Conservation (phyloP, 2,113 vertebrate species). For the Geococcyx californianus region DNA sequence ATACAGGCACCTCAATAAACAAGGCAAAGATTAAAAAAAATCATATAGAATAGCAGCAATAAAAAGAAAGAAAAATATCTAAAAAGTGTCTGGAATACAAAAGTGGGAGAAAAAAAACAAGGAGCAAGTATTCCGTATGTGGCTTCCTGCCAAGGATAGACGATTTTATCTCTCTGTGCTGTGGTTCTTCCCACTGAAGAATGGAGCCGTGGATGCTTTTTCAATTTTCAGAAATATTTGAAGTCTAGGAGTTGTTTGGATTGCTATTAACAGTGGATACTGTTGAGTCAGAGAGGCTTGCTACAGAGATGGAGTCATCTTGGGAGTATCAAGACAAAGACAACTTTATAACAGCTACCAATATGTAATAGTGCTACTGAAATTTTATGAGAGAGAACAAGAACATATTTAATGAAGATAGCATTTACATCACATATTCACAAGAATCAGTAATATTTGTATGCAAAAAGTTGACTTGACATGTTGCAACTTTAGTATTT, state of each 20-base stretch:
- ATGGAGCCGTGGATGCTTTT: background rate
- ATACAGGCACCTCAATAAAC: background rate
- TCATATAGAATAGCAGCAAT: background rate
- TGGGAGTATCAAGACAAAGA: background rate
- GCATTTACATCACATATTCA: background rate
- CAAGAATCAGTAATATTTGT: background rate
- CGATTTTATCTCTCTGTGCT: conserved; percentile 5
- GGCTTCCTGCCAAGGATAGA: conserved; percentile 18
- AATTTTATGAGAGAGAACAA: background rate
- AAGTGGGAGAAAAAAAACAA: background rate
- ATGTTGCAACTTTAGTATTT: background rate
- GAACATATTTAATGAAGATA: background rate
- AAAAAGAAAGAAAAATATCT: background rate
- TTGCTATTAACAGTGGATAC: background rate
- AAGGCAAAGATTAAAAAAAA: background rate
- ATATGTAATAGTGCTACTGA: background rate
- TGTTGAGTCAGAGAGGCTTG: background rate
- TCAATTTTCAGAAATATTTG: conserved; percentile 22
- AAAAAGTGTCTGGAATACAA: background rate
- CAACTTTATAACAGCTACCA: background rate
- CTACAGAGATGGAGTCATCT: background rate
- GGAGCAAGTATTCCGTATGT: conserved; percentile 15
- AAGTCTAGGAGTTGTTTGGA: background rate
- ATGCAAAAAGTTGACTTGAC: background rate
- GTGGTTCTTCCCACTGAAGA: background rate